phyloP scores from a whole-genome alignment of 1,140 invertebrate species.

The Drosophila tristis region DNA sequence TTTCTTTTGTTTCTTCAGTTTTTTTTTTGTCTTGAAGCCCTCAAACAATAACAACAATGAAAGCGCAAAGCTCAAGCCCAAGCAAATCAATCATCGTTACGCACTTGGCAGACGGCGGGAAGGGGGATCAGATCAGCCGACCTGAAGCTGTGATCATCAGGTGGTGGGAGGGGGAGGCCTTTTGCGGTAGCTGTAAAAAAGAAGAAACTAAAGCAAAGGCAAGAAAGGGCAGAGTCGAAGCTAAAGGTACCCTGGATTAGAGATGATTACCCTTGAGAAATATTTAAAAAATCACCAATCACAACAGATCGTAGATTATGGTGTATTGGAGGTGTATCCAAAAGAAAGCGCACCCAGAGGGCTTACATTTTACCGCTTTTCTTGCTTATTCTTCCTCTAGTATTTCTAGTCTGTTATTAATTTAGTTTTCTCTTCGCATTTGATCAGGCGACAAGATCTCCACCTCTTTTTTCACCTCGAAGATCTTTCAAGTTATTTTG shows the following conservation, averaged over 20 bases:
- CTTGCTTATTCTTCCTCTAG: no score
- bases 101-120: constrained; percentile 32
- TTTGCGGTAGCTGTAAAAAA: constrained; percentile 29
- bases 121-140: no score
- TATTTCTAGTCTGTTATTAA: constrained; percentile 32
- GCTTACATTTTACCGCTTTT: no score
- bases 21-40: constrained; percentile 25
- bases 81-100: constrained; percentile 77
- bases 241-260: no score
- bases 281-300: no score
- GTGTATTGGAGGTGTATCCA: no score
- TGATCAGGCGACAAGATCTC: constrained; percentile 65
- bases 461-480: constrained; percentile 14
- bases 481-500: constrained; percentile 27
- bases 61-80: constrained; percentile 41
- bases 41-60: constrained; percentile 28
- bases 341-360: no score
- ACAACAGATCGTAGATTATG: no score
- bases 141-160: no score
- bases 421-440: constrained; percentile 45
- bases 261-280: no score
- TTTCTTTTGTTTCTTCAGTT: constrained; percentile 57
- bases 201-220: constrained; percentile 1
- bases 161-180: no score
- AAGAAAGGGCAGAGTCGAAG: constrained; percentile 1